A percentile compares a stretch with the other conserved stretches of the same genome.
Evolutionary conservation across 2,113 vertebrate species (phyloP).

Genomic region (Chaetops frenatus): DNA sequence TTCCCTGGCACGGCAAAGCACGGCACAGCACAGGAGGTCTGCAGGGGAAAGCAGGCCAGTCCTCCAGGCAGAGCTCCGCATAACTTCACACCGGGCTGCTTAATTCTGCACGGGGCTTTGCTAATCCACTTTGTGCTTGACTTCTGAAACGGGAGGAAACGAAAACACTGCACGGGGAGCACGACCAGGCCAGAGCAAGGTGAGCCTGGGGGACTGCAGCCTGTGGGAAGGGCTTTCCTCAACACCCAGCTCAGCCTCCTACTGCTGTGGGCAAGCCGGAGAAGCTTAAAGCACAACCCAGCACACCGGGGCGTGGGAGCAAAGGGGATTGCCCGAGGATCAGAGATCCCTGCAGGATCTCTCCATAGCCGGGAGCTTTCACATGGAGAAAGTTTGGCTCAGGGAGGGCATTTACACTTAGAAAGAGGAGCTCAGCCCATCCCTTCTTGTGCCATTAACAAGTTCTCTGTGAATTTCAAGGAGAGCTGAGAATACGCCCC

Average conservation of each 20-base stretch:
- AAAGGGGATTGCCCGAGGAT: conserved; percentile 40
- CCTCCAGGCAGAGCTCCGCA: background rate
- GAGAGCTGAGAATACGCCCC: background rate
- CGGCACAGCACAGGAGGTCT: background rate
- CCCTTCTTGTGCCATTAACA: background rate
- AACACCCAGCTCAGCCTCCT: background rate
- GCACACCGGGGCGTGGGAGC: background rate
- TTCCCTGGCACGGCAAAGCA: background rate
- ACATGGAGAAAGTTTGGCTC: background rate
- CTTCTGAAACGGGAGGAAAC: background rate
- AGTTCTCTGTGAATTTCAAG: conserved; percentile 20
- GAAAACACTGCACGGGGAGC: background rate
- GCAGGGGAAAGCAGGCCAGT: background rate
- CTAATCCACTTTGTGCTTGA: conserved; percentile 20
- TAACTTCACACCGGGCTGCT: background rate
- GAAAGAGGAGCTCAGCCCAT: background rate
- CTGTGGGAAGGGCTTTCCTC: background rate
- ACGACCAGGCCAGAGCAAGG: background rate
- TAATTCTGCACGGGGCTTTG: conserved; percentile 2
- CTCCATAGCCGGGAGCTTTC: background rate
- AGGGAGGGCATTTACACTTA: background rate
- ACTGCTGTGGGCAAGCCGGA: background rate
- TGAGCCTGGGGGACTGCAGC: background rate
- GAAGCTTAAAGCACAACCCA: background rate
- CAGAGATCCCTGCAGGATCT: conserved; percentile 11